Evolutionary conservation across 2,797 vertebrate genomes (phyloP).

Genomic region (Paratrypauchen microcephalus): DNA sequence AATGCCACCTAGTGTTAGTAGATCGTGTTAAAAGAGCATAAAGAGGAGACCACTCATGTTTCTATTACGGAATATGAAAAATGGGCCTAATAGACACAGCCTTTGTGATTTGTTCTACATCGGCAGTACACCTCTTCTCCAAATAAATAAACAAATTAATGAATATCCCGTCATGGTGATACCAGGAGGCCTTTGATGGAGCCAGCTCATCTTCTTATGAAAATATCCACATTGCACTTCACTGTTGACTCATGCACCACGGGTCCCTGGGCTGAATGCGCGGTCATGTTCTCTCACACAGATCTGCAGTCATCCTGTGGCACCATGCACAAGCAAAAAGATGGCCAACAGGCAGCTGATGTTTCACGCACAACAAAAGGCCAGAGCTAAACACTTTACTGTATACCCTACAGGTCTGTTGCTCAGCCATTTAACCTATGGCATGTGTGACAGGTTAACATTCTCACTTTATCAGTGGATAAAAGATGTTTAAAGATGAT

Average conservation of each 20-base stretch:
- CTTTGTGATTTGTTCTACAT: too few relatives aligned
- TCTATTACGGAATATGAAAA: too few relatives aligned
- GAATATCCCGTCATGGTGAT: conserved; percentile 8
- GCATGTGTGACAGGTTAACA: conserved; percentile 25
- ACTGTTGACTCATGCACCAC: conserved; percentile 41
- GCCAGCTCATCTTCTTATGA: conserved; percentile 14
- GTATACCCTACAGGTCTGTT: conserved; percentile 19
- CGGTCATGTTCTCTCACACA: conserved; percentile 32
- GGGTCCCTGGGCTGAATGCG: conserved; percentile 36
- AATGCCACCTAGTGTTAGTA: conserved; percentile 70
- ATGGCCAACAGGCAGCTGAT: conserved; percentile 34
- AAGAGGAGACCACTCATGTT: neutral
- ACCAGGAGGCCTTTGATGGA: conserved; percentile 19
- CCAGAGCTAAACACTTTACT: conserved; percentile 50
- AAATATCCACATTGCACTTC: conserved; percentile 26
- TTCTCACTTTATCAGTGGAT: conserved; percentile 37
- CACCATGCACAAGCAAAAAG: conserved; percentile 30
- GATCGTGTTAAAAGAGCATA: conserved; percentile 30
- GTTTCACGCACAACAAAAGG: conserved; percentile 45
- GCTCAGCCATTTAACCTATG: conserved; percentile 7
- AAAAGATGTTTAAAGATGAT: conserved; percentile 36
- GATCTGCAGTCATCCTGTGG: conserved; percentile 31
- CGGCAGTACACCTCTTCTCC: neutral
- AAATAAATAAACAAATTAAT: too few relatives aligned
- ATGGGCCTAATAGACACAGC: too few relatives aligned